Evolutionary conservation across 1,140 invertebrate species (phyloP).

Genomic region (Wiebesia pumilae): DNA sequence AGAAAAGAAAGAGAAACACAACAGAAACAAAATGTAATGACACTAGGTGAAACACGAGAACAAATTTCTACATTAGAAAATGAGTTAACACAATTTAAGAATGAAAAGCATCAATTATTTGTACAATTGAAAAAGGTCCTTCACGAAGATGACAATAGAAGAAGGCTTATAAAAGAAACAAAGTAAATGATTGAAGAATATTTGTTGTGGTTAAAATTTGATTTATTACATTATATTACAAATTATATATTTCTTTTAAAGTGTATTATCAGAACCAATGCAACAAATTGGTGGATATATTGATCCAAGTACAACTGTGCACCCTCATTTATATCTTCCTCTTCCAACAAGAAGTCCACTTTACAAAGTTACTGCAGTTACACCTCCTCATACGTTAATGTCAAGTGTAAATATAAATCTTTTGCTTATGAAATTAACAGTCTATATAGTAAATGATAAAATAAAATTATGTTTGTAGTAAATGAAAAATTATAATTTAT

Average conservation of each 20-base stretch:
- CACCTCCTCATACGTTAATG: conserved; percentile 73
- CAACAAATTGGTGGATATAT: conserved; percentile 75
- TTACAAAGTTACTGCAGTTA: conserved; percentile 73
- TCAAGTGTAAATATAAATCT: conserved; percentile 64
- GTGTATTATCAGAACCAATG: conserved; percentile 76
- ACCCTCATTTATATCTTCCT: conserved; percentile 75
- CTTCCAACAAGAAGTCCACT: conserved; percentile 70
- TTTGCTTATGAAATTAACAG: not conserved
- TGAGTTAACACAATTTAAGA: conserved; percentile 85
- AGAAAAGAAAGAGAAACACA: conserved; percentile 92
- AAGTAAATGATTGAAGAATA: conserved; percentile 70
- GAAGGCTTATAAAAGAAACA: conserved; percentile 85
- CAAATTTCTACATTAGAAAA: conserved; percentile 89
- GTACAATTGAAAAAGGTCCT: conserved; percentile 94
- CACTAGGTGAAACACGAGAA: conserved; percentile 92
- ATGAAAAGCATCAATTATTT: conserved; percentile 95
- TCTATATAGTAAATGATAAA: too few species aligned
- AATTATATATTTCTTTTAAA: conserved; percentile 58
- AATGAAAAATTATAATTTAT: not conserved
- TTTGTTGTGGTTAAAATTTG: conserved; percentile 13
- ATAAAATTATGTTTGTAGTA: too few species aligned
- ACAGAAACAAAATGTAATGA: conserved; percentile 94
- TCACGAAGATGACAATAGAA: conserved; percentile 92
- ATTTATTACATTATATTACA: conserved; percentile 10
- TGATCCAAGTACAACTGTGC: conserved; percentile 66